A percentile compares a stretch with the other conserved stretches of the same genome.
These are phyloP conservation scores for Toxostoma redivivum DNA, from an alignment of 2,113 vertebrate species.

Conservation along the genomic window DNA sequence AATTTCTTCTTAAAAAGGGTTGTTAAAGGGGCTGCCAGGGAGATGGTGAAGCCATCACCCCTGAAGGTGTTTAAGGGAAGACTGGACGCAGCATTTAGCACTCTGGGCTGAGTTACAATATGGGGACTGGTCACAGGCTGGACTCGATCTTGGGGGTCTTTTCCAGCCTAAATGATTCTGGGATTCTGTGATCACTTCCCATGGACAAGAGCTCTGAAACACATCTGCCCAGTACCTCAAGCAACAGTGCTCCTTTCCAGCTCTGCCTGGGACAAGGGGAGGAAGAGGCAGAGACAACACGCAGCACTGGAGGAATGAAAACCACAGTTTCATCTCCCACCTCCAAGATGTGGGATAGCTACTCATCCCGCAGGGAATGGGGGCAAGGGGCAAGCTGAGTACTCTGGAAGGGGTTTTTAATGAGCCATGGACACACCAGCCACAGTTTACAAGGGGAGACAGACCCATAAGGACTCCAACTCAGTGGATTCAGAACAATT, in stretches of 20 bases:
- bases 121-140: background rate
- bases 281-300: background rate
- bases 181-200: background rate
- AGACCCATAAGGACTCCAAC: background rate
- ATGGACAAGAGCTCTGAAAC: background rate
- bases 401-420: background rate
- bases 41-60: background rate
- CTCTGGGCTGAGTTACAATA: background rate
- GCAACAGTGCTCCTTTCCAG: background rate
- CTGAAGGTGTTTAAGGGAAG: background rate
- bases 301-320: background rate
- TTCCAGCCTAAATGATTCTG: background rate
- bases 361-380: background rate
- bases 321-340: background rate
- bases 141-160: background rate
- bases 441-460: background rate
- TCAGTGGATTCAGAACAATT: accelerated
- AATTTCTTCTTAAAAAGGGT: background rate
- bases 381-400: background rate
- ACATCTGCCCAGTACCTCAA: background rate
- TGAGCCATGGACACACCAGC: background rate
- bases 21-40: background rate
- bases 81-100: background rate
- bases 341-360: background rate
- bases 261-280: background rate